Evolutionary conservation across 2,888 invertebrate species (phyloP).

Genomic region (Scaptomyza cyrtandrae): DNA sequence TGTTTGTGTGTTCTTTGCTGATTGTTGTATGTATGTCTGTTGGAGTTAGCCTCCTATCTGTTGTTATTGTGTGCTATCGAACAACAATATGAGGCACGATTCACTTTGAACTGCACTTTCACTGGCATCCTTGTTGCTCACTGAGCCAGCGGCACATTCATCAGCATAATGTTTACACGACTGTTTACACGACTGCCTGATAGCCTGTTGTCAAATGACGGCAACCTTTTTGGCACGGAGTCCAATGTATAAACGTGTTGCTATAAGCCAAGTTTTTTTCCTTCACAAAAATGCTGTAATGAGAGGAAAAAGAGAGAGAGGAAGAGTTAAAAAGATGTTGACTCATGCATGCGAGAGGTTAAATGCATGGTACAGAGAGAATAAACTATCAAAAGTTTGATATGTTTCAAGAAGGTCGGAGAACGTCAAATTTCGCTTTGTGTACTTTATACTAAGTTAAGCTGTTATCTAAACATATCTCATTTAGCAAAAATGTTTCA

Average conservation of each 20-base stretch:
- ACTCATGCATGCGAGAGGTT: not conserved
- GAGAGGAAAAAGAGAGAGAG: slow-evolving; percentile 2
- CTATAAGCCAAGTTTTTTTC: slow-evolving; percentile 9
- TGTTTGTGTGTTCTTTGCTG: slow-evolving; percentile 7
- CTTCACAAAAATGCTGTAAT: slow-evolving; percentile 43
- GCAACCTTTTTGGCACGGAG: slow-evolving; percentile 20
- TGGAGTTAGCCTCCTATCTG: slow-evolving; percentile 3
- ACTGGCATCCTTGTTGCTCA: slow-evolving; percentile 24
- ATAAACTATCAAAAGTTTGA: not conserved
- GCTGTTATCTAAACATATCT: too few relatives aligned
- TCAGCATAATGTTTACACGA: slow-evolving; percentile 50
- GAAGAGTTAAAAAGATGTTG: not conserved
- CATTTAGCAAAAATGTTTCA: slow-evolving; percentile 2
- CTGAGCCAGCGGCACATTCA: slow-evolving; percentile 37
- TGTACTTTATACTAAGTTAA: too few relatives aligned
- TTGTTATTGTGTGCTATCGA: slow-evolving; percentile 27
- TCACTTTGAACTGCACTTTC: slow-evolving; percentile 49
- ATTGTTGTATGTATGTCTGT: not conserved
- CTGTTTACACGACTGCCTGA: slow-evolving; percentile 44
- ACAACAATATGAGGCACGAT: slow-evolving; percentile 41
- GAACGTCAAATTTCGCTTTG: too few relatives aligned
- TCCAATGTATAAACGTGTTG: slow-evolving; percentile 24
- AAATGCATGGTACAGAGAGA: not conserved
- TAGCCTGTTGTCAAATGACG: slow-evolving; percentile 1
- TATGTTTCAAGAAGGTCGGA: not conserved